A percentile compares a stretch with the other conserved stretches of the same genome.
Evolutionary conservation across 1,140 invertebrate species (phyloP).

Genomic region (Formica selysi): DNA sequence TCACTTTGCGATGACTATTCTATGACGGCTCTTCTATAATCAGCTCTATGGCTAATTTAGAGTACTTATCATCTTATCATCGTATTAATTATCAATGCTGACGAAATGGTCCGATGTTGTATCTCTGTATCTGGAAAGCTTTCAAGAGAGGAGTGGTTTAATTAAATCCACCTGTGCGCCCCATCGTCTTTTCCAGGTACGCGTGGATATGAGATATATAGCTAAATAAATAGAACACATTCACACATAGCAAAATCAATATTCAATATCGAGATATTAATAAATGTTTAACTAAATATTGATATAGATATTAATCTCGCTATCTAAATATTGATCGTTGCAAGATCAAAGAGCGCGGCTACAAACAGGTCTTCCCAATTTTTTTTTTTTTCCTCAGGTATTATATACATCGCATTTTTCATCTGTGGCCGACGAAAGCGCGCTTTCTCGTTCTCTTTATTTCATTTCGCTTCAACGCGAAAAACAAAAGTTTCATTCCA

Average conservation of each 20-base stretch:
- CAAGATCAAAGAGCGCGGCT: conserved; percentile 15
- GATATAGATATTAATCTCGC: conserved; percentile 31
- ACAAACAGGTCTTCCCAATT: neutral
- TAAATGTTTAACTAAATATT: conserved; percentile 10
- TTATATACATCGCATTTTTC: neutral
- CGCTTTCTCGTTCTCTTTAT: neutral
- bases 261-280: conserved; percentile 35
- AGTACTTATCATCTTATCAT: neutral
- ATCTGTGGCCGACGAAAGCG: neutral
- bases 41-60: neutral
- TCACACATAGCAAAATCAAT: neutral
- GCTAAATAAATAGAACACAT: neutral
- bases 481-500: conserved; percentile 8
- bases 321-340: conserved; percentile 20
- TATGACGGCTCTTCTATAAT: neutral
- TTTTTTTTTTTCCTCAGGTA: neutral
- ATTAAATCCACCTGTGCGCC: neutral
- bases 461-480: neutral
- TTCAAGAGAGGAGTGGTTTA: neutral
- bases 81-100: conserved; percentile 2
- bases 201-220: neutral
- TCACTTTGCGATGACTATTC: neutral
- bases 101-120: neutral
- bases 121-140: neutral
- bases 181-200: neutral